These are phyloP conservation scores for Petrocephalus microphthalmus DNA, from an alignment of 2,113 vertebrate species.

Conservation along the genomic window DNA sequence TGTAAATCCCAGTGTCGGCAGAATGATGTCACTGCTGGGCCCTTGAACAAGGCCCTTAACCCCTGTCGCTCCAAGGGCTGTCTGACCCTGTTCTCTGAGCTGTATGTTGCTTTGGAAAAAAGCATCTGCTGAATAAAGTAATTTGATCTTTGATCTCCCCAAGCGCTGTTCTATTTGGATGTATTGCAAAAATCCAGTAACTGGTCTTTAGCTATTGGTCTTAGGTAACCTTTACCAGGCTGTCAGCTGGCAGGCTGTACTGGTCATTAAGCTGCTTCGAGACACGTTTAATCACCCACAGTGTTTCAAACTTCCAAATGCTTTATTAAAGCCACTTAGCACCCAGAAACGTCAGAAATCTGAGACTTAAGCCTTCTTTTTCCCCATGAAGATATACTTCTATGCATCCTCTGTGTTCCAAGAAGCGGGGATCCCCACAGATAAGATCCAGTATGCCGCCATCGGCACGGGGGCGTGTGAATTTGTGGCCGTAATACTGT, in stretches of 20 bases:
- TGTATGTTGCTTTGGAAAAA: not conserved
- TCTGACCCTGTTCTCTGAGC: not conserved
- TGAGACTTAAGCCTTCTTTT: conserved; percentile 3
- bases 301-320: conserved; percentile 29
- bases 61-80: not conserved
- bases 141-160: no score
- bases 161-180: not conserved
- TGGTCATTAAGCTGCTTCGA: not conserved
- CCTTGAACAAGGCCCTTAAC: not conserved
- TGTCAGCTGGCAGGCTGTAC: not conserved
- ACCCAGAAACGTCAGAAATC: not conserved
- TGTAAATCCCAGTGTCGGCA: not conserved
- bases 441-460: conserved; percentile 71
- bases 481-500: conserved; percentile 67
- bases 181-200: not conserved
- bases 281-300: conserved; percentile 11
- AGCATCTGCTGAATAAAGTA: not conserved
- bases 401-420: conserved; percentile 77
- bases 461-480: conserved; percentile 79
- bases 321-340: conserved; percentile 41
- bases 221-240: not conserved
- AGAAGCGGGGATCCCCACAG: conserved; percentile 68
- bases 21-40: not conserved
- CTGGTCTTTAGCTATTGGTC: not conserved
- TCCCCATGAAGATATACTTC: conserved; percentile 71